Evolutionary conservation across 2,113 vertebrate genomes (phyloP).

Genomic region (Vidua chalybeata): DNA sequence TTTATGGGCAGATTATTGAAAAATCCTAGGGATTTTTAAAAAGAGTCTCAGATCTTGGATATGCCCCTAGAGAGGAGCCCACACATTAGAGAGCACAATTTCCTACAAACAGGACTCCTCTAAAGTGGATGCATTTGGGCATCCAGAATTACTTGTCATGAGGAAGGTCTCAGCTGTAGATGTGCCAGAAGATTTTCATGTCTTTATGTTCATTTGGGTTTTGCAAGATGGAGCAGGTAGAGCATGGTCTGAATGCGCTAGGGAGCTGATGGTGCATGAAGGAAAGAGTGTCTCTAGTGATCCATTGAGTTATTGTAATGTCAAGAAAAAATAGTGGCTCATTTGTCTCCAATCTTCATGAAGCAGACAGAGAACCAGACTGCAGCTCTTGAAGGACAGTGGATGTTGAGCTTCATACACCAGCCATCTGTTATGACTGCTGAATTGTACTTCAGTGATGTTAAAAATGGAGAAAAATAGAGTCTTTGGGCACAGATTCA

Average conservation of each 20-base stretch:
- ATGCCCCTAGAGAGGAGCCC: not conserved
- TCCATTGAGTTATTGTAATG: not conserved
- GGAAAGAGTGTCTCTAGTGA: not conserved
- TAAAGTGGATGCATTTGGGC: not conserved
- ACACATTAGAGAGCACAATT: rapidly evolving
- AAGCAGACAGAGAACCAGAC: not conserved
- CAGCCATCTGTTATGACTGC: not conserved
- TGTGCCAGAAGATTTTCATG: not conserved
- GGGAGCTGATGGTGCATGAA: not conserved
- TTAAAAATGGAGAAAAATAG: not conserved
- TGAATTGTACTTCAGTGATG: not conserved
- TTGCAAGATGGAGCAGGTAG: not conserved
- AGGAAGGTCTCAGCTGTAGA: not conserved
- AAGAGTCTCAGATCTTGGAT: not conserved
- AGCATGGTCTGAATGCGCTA: not conserved
- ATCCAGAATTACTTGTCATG: not conserved
- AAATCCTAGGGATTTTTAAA: not conserved
- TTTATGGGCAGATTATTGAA: not conserved
- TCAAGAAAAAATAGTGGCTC: not conserved
- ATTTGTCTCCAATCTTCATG: not conserved
- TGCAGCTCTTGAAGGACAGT: not conserved
- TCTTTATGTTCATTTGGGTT: not conserved
- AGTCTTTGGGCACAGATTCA: not conserved
- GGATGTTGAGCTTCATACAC: not conserved
- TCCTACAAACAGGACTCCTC: not conserved